Conservation (phyloP, 2,113 vertebrate species). For the Bufo bufo region DNA sequence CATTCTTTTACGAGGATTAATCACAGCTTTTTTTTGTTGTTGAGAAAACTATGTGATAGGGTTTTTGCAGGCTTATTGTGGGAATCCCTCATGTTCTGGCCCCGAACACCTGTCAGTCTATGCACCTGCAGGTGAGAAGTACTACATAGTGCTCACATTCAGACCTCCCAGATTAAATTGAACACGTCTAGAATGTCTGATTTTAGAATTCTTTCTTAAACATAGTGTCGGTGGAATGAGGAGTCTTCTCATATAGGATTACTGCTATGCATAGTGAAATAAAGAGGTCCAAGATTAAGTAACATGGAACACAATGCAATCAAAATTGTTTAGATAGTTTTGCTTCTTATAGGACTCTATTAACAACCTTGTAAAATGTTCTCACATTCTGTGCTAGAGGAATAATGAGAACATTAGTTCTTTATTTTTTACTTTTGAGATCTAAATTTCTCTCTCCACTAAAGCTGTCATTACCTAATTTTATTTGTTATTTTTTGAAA, state of each 20-base stretch:
- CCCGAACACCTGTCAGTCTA: neutral
- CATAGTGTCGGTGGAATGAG: slow-evolving; percentile 32
- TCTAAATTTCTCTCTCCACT: neutral
- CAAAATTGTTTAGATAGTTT: slow-evolving; percentile 39
- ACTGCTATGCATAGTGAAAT: slow-evolving; percentile 16
- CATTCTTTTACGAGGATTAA: slow-evolving; percentile 35
- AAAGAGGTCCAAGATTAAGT: slow-evolving; percentile 34
- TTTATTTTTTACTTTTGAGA: neutral
- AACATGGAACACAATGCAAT: slow-evolving; percentile 14
- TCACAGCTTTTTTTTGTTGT: neutral
- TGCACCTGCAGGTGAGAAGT: slow-evolving; percentile 45
- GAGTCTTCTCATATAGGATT: slow-evolving; percentile 30
- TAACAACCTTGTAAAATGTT: slow-evolving; percentile 46
- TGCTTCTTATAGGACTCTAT: neutral
- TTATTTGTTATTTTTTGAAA: neutral
- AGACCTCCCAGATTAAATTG: slow-evolving; percentile 42
- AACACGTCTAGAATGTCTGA: slow-evolving; percentile 36
- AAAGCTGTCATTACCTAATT: neutral
- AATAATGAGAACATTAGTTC: neutral
- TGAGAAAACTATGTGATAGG: neutral
- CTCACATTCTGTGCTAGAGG: slow-evolving; percentile 29
- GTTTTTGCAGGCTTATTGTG: slow-evolving; percentile 15
- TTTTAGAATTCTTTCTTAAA: slow-evolving; percentile 14
- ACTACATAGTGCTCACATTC: neutral
- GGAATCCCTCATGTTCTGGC: neutral